These are phyloP conservation scores for Xenopus borealis DNA, from an alignment of 2,113 vertebrate genomes.

Conservation along the genomic window DNA sequence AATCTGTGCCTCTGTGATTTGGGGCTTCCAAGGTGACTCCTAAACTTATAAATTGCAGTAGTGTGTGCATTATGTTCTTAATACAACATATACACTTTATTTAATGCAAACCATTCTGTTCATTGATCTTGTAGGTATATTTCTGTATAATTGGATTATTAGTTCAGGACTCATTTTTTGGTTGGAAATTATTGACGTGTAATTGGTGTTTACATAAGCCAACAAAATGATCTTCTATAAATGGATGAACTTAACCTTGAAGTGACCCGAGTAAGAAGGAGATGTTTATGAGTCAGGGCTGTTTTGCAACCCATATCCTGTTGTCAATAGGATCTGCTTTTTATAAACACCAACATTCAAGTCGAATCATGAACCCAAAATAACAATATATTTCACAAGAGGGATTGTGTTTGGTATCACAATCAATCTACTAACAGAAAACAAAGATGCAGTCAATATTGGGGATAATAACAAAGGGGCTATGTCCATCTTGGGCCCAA, in stretches of 20 bases:
- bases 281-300: slow-evolving; percentile 35
- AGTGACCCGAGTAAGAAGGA: slow-evolving; percentile 21
- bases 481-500: too few relatives aligned
- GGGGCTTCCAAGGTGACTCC: too few relatives aligned
- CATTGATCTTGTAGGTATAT: not conserved
- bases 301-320: slow-evolving; percentile 31
- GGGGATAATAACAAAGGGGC: too few relatives aligned
- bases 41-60: too few relatives aligned
- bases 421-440: too few relatives aligned
- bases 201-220: not conserved
- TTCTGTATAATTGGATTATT: not conserved
- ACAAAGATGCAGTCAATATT: too few relatives aligned
- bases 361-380: slow-evolving; percentile 9
- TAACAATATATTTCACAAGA: not conserved
- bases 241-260: slow-evolving; percentile 28
- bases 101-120: too few relatives aligned
- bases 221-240: not conserved
- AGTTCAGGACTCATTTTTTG: not conserved
- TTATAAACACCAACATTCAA: slow-evolving; percentile 25
- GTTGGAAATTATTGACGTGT: not conserved
- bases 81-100: too few relatives aligned
- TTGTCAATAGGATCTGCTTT: slow-evolving; percentile 27
- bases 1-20: too few relatives aligned
- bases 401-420: too few relatives aligned
- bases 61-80: too few relatives aligned